phyloP scores from a whole-genome alignment of 2,888 invertebrate genomes.

The Agonopterix arenella region DNA sequence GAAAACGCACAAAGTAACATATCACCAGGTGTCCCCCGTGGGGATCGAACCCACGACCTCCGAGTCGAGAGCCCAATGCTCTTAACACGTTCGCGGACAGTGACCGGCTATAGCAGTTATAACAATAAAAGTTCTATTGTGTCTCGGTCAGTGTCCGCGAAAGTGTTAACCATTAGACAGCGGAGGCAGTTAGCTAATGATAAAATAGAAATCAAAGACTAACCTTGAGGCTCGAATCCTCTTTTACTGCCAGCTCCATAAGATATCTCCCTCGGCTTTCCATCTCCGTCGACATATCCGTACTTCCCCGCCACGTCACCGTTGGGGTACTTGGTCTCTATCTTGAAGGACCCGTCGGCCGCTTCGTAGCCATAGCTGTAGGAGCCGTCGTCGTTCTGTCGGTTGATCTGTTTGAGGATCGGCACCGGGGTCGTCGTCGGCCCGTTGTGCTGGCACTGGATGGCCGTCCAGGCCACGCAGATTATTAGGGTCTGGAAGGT shows the following conservation, averaged over 20 bases:
- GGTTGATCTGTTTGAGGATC: constrained; percentile 89
- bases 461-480: constrained; percentile 20
- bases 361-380: constrained; percentile 93
- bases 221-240: constrained; percentile 89
- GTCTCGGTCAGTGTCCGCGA: too few relatives aligned
- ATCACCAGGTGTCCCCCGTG: too few relatives aligned
- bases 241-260: constrained; percentile 89
- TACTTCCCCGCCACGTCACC: constrained; percentile 93
- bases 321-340: constrained; percentile 89
- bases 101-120: too few relatives aligned
- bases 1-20: too few relatives aligned
- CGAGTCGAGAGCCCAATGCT: too few relatives aligned
- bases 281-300: constrained; percentile 90
- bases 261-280: constrained; percentile 86
- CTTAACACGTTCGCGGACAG: too few relatives aligned
- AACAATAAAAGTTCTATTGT: too few relatives aligned
- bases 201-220: not conserved
- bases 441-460: constrained; percentile 72
- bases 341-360: constrained; percentile 91
- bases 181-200: too few relatives aligned
- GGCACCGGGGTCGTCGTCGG: constrained; percentile 86
- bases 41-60: too few relatives aligned
- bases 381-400: constrained; percentile 91
- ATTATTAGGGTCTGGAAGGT: constrained; percentile 32
- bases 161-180: too few relatives aligned